These are phyloP conservation scores for Drosophila jambulina DNA, from an alignment of 1,140 invertebrate species.

Conservation along the genomic window DNA sequence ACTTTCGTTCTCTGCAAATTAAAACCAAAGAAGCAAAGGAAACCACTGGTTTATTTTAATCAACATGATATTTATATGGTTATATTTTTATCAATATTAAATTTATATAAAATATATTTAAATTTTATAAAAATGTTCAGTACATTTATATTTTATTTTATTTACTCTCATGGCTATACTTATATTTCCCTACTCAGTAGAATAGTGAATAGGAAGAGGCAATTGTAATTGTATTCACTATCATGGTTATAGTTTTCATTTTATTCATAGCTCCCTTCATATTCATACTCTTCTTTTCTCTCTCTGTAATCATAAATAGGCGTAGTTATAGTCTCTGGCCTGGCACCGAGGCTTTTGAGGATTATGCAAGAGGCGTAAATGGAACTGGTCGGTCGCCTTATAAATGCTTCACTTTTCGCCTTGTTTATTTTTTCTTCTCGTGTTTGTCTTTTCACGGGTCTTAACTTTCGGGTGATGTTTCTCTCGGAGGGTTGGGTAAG, in stretches of 20 bases:
- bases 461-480: constrained; percentile 10
- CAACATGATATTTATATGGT: background rate
- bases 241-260: background rate
- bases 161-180: background rate
- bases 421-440: constrained; percentile 7
- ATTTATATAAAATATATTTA: no score
- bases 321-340: constrained; percentile 6
- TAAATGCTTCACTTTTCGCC: constrained; percentile 34
- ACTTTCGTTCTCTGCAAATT: no score
- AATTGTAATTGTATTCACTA: background rate
- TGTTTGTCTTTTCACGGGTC: constrained; percentile 17
- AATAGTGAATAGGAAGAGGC: background rate
- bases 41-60: no score
- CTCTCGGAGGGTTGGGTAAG: constrained; percentile 12
- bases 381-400: constrained; percentile 24
- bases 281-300: background rate
- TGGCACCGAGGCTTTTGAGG: background rate
- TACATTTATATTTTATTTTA: background rate
- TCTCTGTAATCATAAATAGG: constrained; percentile 8
- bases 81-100: background rate
- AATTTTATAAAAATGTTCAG: no score
- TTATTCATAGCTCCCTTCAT: background rate
- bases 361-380: constrained; percentile 31
- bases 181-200: background rate
- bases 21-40: no score